phyloP scores from a whole-genome alignment of 2,113 vertebrate genomes.

The Ovis canadensis region DNA sequence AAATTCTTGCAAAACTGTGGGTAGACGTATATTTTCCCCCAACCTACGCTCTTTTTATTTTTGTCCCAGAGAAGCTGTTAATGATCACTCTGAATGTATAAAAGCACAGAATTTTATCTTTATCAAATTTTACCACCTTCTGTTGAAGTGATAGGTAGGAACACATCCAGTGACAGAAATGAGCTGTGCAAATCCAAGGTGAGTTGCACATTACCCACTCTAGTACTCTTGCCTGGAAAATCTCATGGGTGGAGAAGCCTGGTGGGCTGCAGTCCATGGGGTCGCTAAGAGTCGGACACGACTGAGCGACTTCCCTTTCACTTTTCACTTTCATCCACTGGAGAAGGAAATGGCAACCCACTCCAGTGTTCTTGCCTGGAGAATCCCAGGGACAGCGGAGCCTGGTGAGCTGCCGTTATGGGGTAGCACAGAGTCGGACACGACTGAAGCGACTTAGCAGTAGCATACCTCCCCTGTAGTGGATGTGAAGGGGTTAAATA shows the following conservation, averaged over 20 bases:
- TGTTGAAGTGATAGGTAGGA: constrained; percentile 15
- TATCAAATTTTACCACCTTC: constrained; percentile 13
- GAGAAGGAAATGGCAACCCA: too few relatives aligned
- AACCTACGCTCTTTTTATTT: constrained; percentile 64
- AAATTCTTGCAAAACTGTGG: constrained; percentile 52
- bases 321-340: too few relatives aligned
- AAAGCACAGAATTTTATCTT: constrained; percentile 15
- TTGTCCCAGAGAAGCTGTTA: constrained; percentile 38
- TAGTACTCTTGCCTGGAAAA: too few relatives aligned
- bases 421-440: too few relatives aligned
- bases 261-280: too few relatives aligned
- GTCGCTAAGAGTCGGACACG: too few relatives aligned
- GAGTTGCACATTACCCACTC: background rate
- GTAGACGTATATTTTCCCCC: constrained; percentile 50
- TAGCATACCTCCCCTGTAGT: background rate
- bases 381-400: too few relatives aligned
- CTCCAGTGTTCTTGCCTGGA: too few relatives aligned
- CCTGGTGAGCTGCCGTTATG: too few relatives aligned
- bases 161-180: background rate
- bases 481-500: background rate
- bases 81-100: constrained; percentile 19
- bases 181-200: background rate
- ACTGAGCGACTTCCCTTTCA: too few relatives aligned
- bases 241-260: too few relatives aligned
- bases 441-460: too few relatives aligned